Conservation (phyloP, 1,140 invertebrate species). For the Adelges cooleyi region DNA sequence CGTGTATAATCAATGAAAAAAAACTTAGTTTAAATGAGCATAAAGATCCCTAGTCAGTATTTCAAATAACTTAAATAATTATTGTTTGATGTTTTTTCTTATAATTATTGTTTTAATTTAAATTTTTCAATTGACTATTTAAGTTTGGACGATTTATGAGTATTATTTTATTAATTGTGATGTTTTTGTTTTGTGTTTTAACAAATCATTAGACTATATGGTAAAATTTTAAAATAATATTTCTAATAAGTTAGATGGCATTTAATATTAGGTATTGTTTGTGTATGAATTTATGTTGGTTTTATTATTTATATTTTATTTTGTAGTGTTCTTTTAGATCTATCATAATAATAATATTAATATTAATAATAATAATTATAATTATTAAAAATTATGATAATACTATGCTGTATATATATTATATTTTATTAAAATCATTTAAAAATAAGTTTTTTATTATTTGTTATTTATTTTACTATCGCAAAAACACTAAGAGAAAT, state of each 20-base stretch:
- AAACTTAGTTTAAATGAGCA: conserved; percentile 24
- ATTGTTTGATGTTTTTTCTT: conserved; percentile 9
- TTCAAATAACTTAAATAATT: conserved; percentile 16
- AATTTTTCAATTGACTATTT: conserved; percentile 16
- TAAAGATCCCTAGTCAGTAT: conserved; percentile 26
- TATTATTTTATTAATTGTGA: conserved; percentile 28
- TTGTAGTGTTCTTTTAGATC: conserved; percentile 29
- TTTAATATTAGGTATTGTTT: conserved; percentile 29
- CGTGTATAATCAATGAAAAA: conserved; percentile 6
- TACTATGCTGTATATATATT: conserved; percentile 28
- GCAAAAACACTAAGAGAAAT: no score
- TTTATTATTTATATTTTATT: conserved; percentile 28
- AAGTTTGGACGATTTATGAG: conserved; percentile 14
- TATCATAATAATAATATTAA: conserved; percentile 23
- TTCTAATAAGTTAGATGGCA: conserved; percentile 27
- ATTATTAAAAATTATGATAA: no score
- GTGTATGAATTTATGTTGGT: conserved; percentile 28
- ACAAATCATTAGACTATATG: conserved; percentile 28
- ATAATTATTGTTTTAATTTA: conserved; percentile 14
- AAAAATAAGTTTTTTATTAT: conserved; percentile 14
- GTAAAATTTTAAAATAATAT: conserved; percentile 16
- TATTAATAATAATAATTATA: no score
- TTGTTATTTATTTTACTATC: neutral
- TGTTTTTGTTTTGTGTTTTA: conserved; percentile 28
- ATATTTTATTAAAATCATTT: conserved; percentile 29